Percentiles rank a stretch among this genome's conserved stretches.
These are phyloP conservation scores for Protophormia terraenovae DNA, from an alignment of 2,888 invertebrate genomes.

Conservation along the genomic window DNA sequence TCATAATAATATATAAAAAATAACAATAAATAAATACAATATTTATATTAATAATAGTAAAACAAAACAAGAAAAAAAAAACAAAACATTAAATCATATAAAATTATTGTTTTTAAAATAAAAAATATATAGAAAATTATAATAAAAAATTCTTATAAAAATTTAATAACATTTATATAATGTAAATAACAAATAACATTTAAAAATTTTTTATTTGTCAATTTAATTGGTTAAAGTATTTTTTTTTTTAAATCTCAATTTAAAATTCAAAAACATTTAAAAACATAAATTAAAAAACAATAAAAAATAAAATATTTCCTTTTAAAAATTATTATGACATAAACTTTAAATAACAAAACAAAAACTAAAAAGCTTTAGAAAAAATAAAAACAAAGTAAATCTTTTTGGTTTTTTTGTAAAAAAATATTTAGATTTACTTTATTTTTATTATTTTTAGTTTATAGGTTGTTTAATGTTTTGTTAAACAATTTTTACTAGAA, in stretches of 20 bases:
- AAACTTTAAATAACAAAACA: constrained; percentile 10
- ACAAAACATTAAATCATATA: constrained; percentile 41
- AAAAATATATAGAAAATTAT: constrained; percentile 18
- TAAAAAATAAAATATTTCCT: neutral
- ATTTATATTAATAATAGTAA: constrained; percentile 35
- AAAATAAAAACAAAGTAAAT: constrained; percentile 40
- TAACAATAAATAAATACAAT: constrained; percentile 39
- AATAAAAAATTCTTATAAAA: constrained; percentile 37
- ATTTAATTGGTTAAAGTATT: constrained; percentile 15
- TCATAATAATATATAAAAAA: constrained; percentile 51
- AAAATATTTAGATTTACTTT: constrained; percentile 25
- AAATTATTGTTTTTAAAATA: constrained; percentile 4
- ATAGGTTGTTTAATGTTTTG: constrained; percentile 45
- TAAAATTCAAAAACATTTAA: constrained; percentile 33
- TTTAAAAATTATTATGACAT: constrained; percentile 4
- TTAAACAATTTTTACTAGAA: constrained; percentile 66
- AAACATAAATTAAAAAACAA: constrained; percentile 37
- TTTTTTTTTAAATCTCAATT: constrained; percentile 1
- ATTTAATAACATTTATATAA: constrained; percentile 44
- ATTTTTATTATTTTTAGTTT: constrained; percentile 31
- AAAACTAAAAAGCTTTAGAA: constrained; percentile 35
- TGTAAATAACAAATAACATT: constrained; percentile 55
- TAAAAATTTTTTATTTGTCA: constrained; percentile 53
- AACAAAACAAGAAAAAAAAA: constrained; percentile 15
- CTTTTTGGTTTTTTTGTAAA: constrained; percentile 36